Conservation (phyloP, 2,888 invertebrate species). For the Diadegma fenestrale region DNA sequence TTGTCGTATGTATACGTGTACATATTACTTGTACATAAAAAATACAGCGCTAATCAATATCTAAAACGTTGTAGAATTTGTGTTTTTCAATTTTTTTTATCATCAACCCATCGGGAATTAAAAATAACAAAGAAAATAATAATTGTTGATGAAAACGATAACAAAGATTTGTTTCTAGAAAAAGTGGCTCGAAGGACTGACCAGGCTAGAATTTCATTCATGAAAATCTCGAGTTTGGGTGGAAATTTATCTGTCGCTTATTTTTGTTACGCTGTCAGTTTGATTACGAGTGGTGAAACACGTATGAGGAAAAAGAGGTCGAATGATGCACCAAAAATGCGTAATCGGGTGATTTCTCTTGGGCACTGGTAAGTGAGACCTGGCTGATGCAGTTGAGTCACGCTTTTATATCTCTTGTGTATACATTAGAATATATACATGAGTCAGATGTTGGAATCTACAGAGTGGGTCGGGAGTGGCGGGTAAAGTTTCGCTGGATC, state of each 20-base stretch:
- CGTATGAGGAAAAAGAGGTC: constrained; percentile 26
- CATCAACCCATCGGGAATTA: not conserved
- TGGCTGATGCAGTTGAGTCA: constrained; percentile 69
- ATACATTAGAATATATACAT: constrained; percentile 37
- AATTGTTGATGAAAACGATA: not conserved
- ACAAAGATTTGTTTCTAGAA: not conserved
- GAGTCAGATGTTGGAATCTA: not conserved
- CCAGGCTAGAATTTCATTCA: constrained; percentile 16
- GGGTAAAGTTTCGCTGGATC: not conserved
- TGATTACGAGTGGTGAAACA: constrained; percentile 18
- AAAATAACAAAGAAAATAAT: constrained; percentile 1
- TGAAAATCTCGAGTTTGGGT: constrained; percentile 19
- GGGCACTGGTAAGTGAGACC: constrained; percentile 23
- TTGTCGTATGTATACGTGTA: constrained; percentile 56
- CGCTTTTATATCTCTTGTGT: constrained; percentile 64
- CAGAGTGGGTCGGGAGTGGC: not conserved
- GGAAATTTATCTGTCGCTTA: constrained; percentile 9
- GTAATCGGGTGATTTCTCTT: constrained; percentile 47
- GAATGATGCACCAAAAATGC: constrained; percentile 61
- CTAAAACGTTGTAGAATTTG: constrained; percentile 25
- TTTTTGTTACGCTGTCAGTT: constrained; percentile 16
- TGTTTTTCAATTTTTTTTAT: not conserved
- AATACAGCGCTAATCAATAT: constrained; percentile 60
- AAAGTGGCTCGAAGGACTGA: not conserved
- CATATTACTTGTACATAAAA: constrained; percentile 65